Conservation (phyloP, 1,140 invertebrate genomes). For the Drosophila equinoxialis region DNA sequence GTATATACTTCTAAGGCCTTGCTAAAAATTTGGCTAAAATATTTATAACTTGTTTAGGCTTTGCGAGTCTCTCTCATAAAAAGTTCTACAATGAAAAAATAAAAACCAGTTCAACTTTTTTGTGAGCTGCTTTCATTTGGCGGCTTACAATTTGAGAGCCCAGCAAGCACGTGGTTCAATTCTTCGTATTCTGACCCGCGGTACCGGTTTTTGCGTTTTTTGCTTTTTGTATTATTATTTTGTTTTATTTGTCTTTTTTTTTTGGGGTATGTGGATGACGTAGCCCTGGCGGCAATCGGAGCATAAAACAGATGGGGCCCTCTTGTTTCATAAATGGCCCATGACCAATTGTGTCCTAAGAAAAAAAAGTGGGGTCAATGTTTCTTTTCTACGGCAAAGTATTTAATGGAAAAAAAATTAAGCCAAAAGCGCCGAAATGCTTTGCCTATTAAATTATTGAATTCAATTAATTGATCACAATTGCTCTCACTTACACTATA, state of each 20-base stretch:
- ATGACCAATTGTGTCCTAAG: constrained; percentile 62
- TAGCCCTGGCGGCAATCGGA: constrained; percentile 2
- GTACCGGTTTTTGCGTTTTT: constrained; percentile 49
- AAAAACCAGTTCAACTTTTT: constrained; percentile 59
- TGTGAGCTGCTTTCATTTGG: constrained; percentile 31
- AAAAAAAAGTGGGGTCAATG: constrained; percentile 59
- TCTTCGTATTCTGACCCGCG: constrained; percentile 23
- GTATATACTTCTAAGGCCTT: background rate
- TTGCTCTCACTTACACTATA: constrained; percentile 10
- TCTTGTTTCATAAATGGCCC: constrained; percentile 64
- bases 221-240: background rate
- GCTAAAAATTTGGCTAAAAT: background rate
- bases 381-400: constrained; percentile 27
- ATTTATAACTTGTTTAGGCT: constrained; percentile 2
- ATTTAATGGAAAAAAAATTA: constrained; percentile 13
- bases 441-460: constrained; percentile 62
- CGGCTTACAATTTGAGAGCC: background rate
- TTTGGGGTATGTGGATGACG: background rate
- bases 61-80: background rate
- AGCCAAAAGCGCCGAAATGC: constrained; percentile 27
- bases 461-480: constrained; percentile 59
- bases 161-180: constrained; percentile 61
- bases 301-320: constrained; percentile 46
- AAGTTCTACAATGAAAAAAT: background rate
- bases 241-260: background rate